These are phyloP conservation scores for Hippolais icterina DNA, from an alignment of 2,113 vertebrate species.

Conservation along the genomic window DNA sequence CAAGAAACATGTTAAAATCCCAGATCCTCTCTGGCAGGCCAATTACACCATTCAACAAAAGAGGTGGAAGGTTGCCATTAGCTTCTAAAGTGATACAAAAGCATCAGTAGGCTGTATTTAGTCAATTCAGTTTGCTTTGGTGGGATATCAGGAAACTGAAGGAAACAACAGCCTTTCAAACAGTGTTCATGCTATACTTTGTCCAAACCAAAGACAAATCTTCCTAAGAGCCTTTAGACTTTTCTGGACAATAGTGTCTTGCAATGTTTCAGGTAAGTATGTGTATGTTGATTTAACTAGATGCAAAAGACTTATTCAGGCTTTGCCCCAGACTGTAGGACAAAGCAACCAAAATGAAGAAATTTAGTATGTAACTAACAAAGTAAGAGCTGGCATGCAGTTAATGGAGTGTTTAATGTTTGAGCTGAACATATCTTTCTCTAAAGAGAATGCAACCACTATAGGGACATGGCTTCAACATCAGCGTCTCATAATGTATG, in stretches of 20 bases:
- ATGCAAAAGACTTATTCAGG: neutral
- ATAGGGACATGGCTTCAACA: neutral
- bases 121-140: constrained; percentile 64
- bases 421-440: neutral
- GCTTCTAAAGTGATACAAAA: constrained; percentile 67
- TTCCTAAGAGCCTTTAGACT: neutral
- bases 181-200: constrained; percentile 13
- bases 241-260: neutral
- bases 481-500: neutral
- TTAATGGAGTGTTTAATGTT: neutral
- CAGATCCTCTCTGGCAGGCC: constrained; percentile 71
- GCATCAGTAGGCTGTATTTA: constrained; percentile 70
- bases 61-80: constrained; percentile 73
- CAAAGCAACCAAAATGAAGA: neutral
- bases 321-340: neutral
- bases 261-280: neutral
- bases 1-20: constrained; percentile 72
- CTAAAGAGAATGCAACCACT: neutral
- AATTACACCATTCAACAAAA: constrained; percentile 71
- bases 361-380: neutral
- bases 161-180: constrained; percentile 70
- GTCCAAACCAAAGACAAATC: constrained; percentile 41
- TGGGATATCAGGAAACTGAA: constrained; percentile 43
- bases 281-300: neutral
- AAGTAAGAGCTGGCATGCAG: neutral